A percentile compares a stretch with the other conserved stretches of the same genome.
Evolutionary conservation across 2,113 vertebrate genomes (phyloP).

Genomic region (Stigmatopora nigra): DNA sequence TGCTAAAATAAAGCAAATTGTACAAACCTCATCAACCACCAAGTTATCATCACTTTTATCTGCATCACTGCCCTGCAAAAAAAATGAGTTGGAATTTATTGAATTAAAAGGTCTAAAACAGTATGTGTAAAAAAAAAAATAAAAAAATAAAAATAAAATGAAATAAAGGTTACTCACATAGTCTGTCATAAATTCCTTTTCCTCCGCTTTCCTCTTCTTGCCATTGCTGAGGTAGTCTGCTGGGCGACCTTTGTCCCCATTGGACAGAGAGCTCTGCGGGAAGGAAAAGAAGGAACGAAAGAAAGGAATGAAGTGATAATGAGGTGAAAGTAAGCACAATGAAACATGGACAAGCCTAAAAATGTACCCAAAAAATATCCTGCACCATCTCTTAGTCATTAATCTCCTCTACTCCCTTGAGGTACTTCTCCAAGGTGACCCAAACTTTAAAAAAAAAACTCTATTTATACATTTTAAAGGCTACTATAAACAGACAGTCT

Average conservation of each 20-base stretch:
- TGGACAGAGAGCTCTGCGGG: slow-evolving; percentile 71
- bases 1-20: neutral
- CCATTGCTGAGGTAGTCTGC: slow-evolving; percentile 85
- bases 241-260: slow-evolving; percentile 78
- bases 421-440: neutral
- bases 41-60: slow-evolving; percentile 92
- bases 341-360: slow-evolving; percentile 53
- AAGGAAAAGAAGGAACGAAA: slow-evolving; percentile 7
- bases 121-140: neutral
- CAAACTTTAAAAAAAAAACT: neutral
- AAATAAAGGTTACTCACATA: slow-evolving; percentile 68
- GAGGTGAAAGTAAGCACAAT: slow-evolving; percentile 60
- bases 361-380: slow-evolving; percentile 17
- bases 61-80: slow-evolving; percentile 80
- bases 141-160: neutral
- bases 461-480: neutral
- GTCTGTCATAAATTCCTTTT: slow-evolving; percentile 84
- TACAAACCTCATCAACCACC: slow-evolving; percentile 82
- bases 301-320: slow-evolving; percentile 41
- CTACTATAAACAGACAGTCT: neutral
- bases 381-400: neutral
- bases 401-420: neutral
- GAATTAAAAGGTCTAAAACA: neutral
- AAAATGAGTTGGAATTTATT: neutral
- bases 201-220: slow-evolving; percentile 89